Percentiles rank a stretch among this genome's conserved stretches.
Evolutionary conservation across 2,113 vertebrate species (phyloP).

Genomic region (Sigmodon hispidus): DNA sequence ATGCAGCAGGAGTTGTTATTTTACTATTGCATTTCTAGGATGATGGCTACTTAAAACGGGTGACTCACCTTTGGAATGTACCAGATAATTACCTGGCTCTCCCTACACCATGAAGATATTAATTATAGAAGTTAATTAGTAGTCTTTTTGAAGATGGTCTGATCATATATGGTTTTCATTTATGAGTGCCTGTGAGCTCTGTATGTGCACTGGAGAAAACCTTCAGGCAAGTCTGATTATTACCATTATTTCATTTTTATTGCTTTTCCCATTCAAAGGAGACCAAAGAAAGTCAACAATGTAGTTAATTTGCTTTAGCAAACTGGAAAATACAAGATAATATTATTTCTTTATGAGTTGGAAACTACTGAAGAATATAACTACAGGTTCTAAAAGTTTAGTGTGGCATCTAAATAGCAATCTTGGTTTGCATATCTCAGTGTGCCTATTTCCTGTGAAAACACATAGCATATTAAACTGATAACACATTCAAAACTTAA

Average conservation of each 20-base stretch:
- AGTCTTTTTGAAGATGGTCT: slow-evolving; percentile 83
- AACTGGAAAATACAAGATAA: slow-evolving; percentile 82
- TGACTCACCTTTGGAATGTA: slow-evolving; percentile 84
- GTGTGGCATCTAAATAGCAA: slow-evolving; percentile 41
- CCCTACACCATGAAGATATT: slow-evolving; percentile 78
- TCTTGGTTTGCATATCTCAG: not conserved
- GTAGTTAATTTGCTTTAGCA: slow-evolving; percentile 84
- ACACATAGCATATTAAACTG: slow-evolving; percentile 16
- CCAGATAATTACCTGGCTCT: slow-evolving; percentile 85
- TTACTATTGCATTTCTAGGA: slow-evolving; percentile 80
- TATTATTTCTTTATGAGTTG: slow-evolving; percentile 82
- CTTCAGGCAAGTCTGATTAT: slow-evolving; percentile 83
- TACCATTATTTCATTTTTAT: slow-evolving; percentile 87
- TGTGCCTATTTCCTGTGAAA: slow-evolving; percentile 17
- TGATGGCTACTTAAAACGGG: slow-evolving; percentile 81
- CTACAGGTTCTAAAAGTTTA: slow-evolving; percentile 70
- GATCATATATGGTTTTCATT: slow-evolving; percentile 80
- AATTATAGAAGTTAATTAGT: slow-evolving; percentile 87
- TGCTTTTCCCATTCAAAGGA: slow-evolving; percentile 80
- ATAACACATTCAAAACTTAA: slow-evolving; percentile 47
- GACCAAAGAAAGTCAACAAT: slow-evolving; percentile 84
- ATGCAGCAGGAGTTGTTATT: slow-evolving; percentile 73
- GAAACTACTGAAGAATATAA: slow-evolving; percentile 77
- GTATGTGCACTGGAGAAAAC: slow-evolving; percentile 79
- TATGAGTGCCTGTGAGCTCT: slow-evolving; percentile 81